Percentiles rank a stretch among this genome's conserved stretches.
These are phyloP conservation scores for Gymnocheta viridis DNA, from an alignment of 2,888 invertebrate genomes.

Conservation along the genomic window DNA sequence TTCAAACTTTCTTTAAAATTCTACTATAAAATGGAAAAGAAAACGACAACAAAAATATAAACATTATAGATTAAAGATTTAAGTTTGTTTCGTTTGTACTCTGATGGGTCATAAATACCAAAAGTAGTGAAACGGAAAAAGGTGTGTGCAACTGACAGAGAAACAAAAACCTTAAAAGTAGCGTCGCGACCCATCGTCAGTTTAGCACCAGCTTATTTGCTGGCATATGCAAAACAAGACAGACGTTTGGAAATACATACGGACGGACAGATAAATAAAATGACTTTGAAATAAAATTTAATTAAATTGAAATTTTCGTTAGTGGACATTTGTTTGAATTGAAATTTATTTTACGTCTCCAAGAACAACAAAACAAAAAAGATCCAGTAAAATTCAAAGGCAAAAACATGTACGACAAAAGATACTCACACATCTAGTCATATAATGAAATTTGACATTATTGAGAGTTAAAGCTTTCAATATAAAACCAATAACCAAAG, in stretches of 20 bases:
- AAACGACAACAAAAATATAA: not conserved
- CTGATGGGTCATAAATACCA: constrained; percentile 68
- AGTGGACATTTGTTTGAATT: constrained; percentile 61
- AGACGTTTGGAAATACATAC: constrained; percentile 30
- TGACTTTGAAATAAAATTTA: constrained; percentile 65
- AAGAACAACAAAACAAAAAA: constrained; percentile 15
- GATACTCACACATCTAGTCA: constrained; percentile 43
- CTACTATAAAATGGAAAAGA: not conserved
- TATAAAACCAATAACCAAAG: constrained; percentile 23
- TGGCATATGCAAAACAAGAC: constrained; percentile 57
- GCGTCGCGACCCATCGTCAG: not conserved
- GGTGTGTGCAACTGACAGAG: constrained; percentile 34
- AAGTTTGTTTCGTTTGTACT: constrained; percentile 52
- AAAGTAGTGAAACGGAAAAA: constrained; percentile 68
- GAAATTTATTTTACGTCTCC: constrained; percentile 64
- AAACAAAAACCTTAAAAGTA: constrained; percentile 28
- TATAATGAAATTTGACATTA: constrained; percentile 64
- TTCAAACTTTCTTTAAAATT: constrained; percentile 30
- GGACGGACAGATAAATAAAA: constrained; percentile 56
- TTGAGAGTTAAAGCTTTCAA: constrained; percentile 58
- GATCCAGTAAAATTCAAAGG: constrained; percentile 4
- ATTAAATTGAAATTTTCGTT: constrained; percentile 69
- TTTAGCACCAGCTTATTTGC: constrained; percentile 51
- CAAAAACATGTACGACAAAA: constrained; percentile 41
- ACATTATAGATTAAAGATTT: constrained; percentile 52